phyloP scores from a whole-genome alignment of 2,888 invertebrate genomes.

The Drosophila neutralis region DNA sequence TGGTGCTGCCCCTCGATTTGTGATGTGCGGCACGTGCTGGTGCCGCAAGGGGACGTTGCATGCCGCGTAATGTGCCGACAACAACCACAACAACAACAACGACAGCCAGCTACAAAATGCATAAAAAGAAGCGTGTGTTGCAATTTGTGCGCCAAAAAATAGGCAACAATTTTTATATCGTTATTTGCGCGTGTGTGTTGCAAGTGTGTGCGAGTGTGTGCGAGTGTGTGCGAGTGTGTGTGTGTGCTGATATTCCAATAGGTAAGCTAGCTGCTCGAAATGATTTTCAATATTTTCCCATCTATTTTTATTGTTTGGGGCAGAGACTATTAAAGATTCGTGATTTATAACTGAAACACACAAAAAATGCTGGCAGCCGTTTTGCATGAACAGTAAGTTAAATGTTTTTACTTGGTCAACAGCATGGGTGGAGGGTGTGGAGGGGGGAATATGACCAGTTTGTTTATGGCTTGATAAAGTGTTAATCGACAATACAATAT shows the following conservation, averaged over 20 bases:
- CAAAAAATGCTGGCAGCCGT: constrained; percentile 13
- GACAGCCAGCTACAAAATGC: constrained; percentile 30
- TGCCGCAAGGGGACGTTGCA: constrained; percentile 39
- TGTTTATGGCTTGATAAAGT: constrained; percentile 50
- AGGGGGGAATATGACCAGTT: constrained; percentile 23
- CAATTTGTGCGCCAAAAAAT: constrained; percentile 71
- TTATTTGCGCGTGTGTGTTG: not conserved
- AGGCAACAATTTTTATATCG: constrained; percentile 57
- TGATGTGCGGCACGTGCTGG: constrained; percentile 66
- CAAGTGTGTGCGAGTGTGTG: constrained; percentile 12
- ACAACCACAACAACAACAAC: constrained; percentile 38
- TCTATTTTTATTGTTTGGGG: constrained; percentile 4
- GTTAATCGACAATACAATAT: constrained; percentile 48
- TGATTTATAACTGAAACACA: constrained; percentile 67
- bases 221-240: constrained; percentile 2
- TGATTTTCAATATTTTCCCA: constrained; percentile 55
- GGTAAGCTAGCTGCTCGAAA: constrained; percentile 46
- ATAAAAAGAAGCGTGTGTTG: constrained; percentile 70
- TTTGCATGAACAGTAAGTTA: constrained; percentile 49
- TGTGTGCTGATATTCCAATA: constrained; percentile 21
- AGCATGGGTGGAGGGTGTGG: not conserved
- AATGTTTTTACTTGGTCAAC: constrained; percentile 49
- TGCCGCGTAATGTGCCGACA: constrained; percentile 66
- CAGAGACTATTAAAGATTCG: constrained; percentile 71
- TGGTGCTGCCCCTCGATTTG: constrained; percentile 20